These are phyloP conservation scores for Corapipo altera DNA, from an alignment of 2,113 vertebrate species.

Conservation along the genomic window DNA sequence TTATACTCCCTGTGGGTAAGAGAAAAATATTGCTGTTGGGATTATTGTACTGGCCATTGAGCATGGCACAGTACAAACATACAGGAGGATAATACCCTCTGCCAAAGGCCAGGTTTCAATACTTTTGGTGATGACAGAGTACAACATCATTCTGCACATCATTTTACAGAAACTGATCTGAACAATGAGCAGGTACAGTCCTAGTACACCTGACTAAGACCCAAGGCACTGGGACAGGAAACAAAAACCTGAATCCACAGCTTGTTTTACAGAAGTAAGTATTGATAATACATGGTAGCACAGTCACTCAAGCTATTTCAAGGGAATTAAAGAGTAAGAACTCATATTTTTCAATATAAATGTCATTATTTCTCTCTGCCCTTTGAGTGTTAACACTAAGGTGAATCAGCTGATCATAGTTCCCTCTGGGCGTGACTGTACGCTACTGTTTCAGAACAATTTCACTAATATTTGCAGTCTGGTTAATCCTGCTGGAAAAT, in stretches of 20 bases:
- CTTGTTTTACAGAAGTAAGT: not conserved
- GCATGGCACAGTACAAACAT: not conserved
- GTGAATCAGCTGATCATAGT: not conserved
- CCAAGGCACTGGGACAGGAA: not conserved
- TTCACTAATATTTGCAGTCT: not conserved
- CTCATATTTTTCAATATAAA: not conserved
- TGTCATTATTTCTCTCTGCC: not conserved
- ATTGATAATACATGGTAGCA: not conserved
- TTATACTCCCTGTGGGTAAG: not conserved
- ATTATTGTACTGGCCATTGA: not conserved
- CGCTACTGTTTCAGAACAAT: not conserved
- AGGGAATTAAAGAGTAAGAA: not conserved
- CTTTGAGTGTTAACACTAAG: not conserved
- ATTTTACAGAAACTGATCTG: not conserved
- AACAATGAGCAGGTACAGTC: not conserved
- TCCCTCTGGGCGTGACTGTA: not conserved
- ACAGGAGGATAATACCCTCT: not conserved
- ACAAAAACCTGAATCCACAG: not conserved
- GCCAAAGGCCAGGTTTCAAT: not conserved
- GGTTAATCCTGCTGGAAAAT: not conserved
- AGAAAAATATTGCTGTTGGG: not conserved
- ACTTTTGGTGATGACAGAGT: not conserved
- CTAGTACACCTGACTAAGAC: not conserved
- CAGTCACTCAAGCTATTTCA: not conserved
- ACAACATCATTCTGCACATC: not conserved